Conservation (phyloP, 2,113 vertebrate genomes). For the Fukomys damarensis region DNA sequence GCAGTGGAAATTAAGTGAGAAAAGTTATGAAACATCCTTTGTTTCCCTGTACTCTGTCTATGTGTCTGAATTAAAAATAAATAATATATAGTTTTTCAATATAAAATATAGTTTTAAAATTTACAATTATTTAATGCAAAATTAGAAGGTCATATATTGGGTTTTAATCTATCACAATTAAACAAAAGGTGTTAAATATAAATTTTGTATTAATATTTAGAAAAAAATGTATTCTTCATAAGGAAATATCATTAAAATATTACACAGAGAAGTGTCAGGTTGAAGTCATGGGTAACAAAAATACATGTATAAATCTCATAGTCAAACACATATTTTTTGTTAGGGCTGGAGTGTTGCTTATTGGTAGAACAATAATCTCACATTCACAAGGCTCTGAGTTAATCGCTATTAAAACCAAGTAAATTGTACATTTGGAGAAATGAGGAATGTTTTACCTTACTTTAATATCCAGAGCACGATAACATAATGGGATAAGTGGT, state of each 20-base stretch:
- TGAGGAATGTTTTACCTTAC: not conserved
- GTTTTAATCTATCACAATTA: not conserved
- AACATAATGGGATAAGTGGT: not conserved
- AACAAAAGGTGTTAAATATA: not conserved
- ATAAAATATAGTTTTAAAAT: not conserved
- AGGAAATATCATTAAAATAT: not conserved
- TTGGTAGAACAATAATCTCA: not conserved
- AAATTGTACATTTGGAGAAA: not conserved
- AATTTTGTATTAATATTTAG: not conserved
- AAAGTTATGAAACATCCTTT: not conserved
- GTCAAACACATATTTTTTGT: not conserved
- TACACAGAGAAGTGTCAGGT: not conserved
- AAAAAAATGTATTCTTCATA: not conserved
- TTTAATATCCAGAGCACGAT: not conserved
- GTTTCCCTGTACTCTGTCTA: not conserved
- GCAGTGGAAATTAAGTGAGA: not conserved
- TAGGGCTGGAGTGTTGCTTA: rapidly evolving
- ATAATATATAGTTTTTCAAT: not conserved
- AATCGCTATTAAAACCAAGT: not conserved
- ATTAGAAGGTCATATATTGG: not conserved
- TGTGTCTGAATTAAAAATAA: not conserved
- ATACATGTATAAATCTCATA: not conserved
- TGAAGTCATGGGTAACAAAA: not conserved
- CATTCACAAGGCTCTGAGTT: no score
- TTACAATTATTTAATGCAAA: not conserved